Evolutionary conservation across 2,797 vertebrate species (phyloP).

Genomic region (Paratrypauchen microcephalus): DNA sequence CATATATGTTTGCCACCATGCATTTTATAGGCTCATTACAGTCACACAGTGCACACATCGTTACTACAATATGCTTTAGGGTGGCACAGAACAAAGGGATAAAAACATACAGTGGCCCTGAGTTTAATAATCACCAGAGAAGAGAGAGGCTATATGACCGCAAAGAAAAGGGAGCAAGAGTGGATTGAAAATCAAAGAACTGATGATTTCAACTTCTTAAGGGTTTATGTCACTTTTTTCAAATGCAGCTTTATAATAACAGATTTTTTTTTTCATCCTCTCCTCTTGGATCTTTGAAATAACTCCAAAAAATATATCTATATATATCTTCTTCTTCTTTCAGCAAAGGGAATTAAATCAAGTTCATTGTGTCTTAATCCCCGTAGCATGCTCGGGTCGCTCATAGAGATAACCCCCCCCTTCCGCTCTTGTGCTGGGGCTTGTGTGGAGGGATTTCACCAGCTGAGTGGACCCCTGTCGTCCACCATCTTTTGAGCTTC

Average conservation of each 20-base stretch:
- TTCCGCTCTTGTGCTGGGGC: conserved; percentile 8
- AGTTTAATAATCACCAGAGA: conserved; percentile 24
- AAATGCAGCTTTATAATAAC: conserved; percentile 32
- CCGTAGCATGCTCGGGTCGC: conserved; percentile 14
- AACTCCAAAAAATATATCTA: conserved; percentile 11
- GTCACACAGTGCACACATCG: conserved; percentile 2
- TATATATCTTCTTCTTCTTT: conserved; percentile 23
- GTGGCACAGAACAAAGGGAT: conserved; percentile 14
- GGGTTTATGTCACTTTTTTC: conserved; percentile 36
- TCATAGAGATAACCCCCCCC: conserved; percentile 20
- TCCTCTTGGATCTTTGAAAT: conserved; percentile 29
- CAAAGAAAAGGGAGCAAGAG: conserved; percentile 14
- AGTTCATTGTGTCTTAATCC: conserved; percentile 47
- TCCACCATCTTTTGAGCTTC: conserved; percentile 43
- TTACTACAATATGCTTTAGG: conserved; percentile 23
- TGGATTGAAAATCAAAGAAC: conserved; percentile 29
- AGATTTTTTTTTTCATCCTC: conserved; percentile 34
- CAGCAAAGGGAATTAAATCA: conserved; percentile 37
- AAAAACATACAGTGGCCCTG: conserved; percentile 26
- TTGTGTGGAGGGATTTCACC: conserved; percentile 46
- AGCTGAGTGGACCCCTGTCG: conserved; percentile 38
- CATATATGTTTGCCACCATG: neutral
- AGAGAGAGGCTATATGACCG: conserved; percentile 9
- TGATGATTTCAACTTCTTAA: conserved; percentile 41
- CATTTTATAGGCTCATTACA: neutral